These are phyloP conservation scores for Larimichthys polyactis DNA, from an alignment of 2,113 vertebrate genomes.

Conservation along the genomic window DNA sequence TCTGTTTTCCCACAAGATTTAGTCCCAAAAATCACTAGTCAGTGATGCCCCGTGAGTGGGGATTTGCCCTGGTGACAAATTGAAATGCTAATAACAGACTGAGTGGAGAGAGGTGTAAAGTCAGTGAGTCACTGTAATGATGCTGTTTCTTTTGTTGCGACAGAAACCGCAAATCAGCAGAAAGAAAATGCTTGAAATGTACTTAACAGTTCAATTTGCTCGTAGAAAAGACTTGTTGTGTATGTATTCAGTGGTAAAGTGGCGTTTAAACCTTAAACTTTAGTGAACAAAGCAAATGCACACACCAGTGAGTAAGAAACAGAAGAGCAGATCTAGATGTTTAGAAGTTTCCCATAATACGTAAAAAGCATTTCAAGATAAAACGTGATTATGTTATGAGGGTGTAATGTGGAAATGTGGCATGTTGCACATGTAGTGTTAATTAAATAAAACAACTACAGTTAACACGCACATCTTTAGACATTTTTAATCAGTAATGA, in stretches of 20 bases:
- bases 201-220: background rate
- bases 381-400: too few species aligned
- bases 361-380: too few species aligned
- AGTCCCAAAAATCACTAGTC: constrained; percentile 64
- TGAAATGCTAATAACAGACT: constrained; percentile 69
- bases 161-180: constrained; percentile 28
- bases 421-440: too few species aligned
- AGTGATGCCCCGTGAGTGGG: constrained; percentile 51
- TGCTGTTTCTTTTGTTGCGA: constrained; percentile 32
- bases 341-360: too few species aligned
- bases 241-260: background rate
- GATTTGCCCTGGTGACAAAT: constrained; percentile 69
- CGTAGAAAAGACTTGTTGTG: background rate
- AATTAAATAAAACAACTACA: too few species aligned
- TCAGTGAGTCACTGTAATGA: constrained; percentile 51
- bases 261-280: background rate
- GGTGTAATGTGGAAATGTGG: too few species aligned
- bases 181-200: constrained; percentile 19
- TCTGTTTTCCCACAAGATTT: constrained; percentile 82
- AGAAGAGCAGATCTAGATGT: background rate
- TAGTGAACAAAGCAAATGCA: background rate
- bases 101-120: constrained; percentile 41
- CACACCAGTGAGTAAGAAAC: background rate
- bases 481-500: too few species aligned
- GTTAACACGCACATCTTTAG: too few species aligned